Evolutionary conservation across 53 echinoderm and acorn worm genomes (phyloP), one percentile per base, ranked within the genome.

Genomic region (Henricia sp.): DNA sequence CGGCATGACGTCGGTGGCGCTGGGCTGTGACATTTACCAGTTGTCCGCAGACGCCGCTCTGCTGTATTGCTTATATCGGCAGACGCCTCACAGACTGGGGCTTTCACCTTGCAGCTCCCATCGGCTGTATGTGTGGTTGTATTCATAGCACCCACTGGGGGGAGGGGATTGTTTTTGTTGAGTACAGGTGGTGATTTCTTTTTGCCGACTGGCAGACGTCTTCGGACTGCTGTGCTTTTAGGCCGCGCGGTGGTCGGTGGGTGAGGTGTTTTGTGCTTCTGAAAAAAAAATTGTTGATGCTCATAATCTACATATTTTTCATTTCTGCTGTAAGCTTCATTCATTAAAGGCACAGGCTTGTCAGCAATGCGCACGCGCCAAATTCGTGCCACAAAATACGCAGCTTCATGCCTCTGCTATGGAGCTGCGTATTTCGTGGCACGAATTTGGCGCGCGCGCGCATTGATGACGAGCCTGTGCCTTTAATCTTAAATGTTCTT

Each of bases 101-200:
- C 34, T 17, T 80, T 50, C 28, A 64, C 4, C n/a, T 63, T 80
- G 19, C 32, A 27, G 14, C 23, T 44, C 19, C 51, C 85, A 21
- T 86, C 84, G 8, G 78, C 71, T 39, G 82, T 82, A 37, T 39
- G 80, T 25, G 55, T 33, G 3, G 66, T 58, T 32, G 63, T 29
- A 25, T 17, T 50, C 9, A 66, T 52, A 13, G 82, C 55, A 38
- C 93, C 90, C 34, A 93, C 85, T 0, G 96, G 95, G 12, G 95
- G 95, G 25, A 95, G 87, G 21, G 93, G 93, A 71, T 86, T 93
- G 50, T 74, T 86, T 83, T 91, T 95, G 84, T 91, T 95, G 51
- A 95, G 91, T 0, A 90, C 80, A 24, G 84, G 78, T 9, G 85
- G 52, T 34, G 74, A 78, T 67, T 85, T 95, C 84, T 88, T 86